Percentiles rank a stretch among this genome's conserved stretches.
These are phyloP conservation scores for Nothoprocta perdicaria DNA, from an alignment of 2,113 vertebrate species.

Conservation along the genomic window DNA sequence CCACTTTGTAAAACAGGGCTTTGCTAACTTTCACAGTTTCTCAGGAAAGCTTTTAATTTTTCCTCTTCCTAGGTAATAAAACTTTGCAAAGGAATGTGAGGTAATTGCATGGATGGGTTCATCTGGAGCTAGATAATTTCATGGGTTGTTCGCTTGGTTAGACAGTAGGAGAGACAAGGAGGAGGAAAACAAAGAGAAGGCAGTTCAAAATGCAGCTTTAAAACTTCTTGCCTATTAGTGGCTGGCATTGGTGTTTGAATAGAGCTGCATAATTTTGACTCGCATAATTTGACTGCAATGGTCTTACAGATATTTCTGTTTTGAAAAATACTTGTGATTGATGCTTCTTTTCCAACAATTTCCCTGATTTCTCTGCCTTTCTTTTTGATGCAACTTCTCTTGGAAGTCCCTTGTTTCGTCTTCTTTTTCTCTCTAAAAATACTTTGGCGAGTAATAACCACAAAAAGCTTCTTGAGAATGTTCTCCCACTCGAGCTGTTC, in stretches of 20 bases:
- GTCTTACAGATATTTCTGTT: neutral
- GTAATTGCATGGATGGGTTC: conserved; percentile 61
- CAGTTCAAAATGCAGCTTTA: conserved; percentile 10
- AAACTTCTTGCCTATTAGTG: neutral
- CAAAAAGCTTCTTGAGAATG: neutral
- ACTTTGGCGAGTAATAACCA: neutral
- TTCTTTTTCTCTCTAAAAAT: neutral
- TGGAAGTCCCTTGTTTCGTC: neutral
- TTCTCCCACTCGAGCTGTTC: neutral
- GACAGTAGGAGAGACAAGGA: neutral
- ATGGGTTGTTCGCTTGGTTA: conserved; percentile 59
- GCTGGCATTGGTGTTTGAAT: neutral
- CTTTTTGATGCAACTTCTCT: neutral
- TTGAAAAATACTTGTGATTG: neutral
- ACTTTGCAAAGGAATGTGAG: conserved; percentile 16
- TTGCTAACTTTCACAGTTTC: neutral
- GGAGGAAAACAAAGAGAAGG: conserved; percentile 23
- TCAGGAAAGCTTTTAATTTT: conserved; percentile 51
- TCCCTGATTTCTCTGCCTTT: neutral
- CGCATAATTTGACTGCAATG: neutral
- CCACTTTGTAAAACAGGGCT: neutral
- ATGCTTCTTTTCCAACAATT: neutral
- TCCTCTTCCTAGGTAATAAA: conserved; percentile 37
- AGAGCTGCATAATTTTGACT: neutral
- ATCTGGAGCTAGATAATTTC: conserved; percentile 66